A percentile compares a stretch with the other conserved stretches of the same genome.
These are phyloP conservation scores for Sprattus sprattus DNA, from an alignment of 2,113 vertebrate species.

Conservation along the genomic window DNA sequence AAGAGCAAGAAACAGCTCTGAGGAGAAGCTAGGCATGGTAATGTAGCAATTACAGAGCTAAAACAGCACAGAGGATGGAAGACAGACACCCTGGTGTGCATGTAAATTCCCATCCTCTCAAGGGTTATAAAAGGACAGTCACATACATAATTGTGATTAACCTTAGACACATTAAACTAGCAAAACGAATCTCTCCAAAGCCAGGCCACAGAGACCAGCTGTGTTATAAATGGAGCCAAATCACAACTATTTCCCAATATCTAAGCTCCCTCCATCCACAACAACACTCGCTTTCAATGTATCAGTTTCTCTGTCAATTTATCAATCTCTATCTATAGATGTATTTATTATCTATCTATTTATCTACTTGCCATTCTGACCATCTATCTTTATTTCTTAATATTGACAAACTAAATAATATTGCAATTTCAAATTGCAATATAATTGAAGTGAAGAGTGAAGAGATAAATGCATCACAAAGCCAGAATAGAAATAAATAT, in stretches of 20 bases:
- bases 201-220: conserved; percentile 31
- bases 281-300: background rate
- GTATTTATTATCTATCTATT: background rate
- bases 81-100: background rate
- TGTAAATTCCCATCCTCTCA: conserved; percentile 5
- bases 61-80: background rate
- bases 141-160: conserved; percentile 42
- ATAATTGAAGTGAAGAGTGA: background rate
- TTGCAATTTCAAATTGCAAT: background rate
- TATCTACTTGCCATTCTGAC: background rate
- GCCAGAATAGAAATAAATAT: background rate
- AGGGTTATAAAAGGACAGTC: conserved; percentile 29
- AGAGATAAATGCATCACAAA: background rate
- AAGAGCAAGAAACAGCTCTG: background rate
- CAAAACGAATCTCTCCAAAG: conserved; percentile 36
- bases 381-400: background rate
- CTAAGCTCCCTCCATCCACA: conserved; percentile 1
- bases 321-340: background rate
- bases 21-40: background rate
- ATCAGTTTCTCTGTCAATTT: background rate
- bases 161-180: conserved; percentile 40
- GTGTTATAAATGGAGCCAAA: conserved; percentile 31
- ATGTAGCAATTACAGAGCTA: background rate
- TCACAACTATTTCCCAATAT: conserved; percentile 27
- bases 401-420: background rate